A percentile compares a stretch with the other conserved stretches of the same genome.
phyloP scores from a whole-genome alignment of 2,888 invertebrate species.

The Synergus umbraculus region DNA sequence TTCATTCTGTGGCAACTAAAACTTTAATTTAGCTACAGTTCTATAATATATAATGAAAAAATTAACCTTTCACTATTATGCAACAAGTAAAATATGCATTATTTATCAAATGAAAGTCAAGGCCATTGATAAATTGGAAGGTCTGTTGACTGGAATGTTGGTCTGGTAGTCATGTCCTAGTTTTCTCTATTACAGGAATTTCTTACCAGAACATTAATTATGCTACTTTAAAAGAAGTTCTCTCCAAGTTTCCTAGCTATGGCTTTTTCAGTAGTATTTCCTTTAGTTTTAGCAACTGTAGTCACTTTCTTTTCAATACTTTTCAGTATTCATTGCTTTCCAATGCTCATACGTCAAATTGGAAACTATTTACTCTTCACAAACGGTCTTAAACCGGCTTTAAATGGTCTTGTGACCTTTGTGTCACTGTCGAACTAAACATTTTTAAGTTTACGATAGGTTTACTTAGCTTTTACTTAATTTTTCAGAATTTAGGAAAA shows the following conservation, averaged over 20 bases:
- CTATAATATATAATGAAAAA: neutral
- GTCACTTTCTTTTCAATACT: constrained; percentile 34
- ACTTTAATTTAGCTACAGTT: neutral
- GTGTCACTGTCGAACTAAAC: too few relatives aligned
- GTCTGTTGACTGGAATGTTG: constrained; percentile 60
- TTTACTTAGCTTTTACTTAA: too few relatives aligned
- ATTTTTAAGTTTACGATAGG: too few relatives aligned
- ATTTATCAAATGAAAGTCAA: constrained; percentile 50
- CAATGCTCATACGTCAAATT: constrained; percentile 7
- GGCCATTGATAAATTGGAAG: constrained; percentile 47
- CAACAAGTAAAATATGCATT: constrained; percentile 25
- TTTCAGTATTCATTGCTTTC: constrained; percentile 18
- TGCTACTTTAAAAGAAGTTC: constrained; percentile 48
- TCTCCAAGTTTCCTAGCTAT: constrained; percentile 47
- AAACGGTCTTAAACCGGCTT: neutral
- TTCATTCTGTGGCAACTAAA: neutral
- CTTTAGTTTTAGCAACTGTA: constrained; percentile 28
- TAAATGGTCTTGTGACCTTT: too few relatives aligned
- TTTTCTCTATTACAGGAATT: constrained; percentile 70
- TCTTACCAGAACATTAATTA: constrained; percentile 58
- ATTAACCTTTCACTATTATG: neutral
- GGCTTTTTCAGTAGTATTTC: constrained; percentile 41
- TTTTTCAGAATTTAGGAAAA: too few relatives aligned
- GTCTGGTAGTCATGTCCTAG: constrained; percentile 65
- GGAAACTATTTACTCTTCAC: neutral